These are phyloP conservation scores for Acrobasis suavella DNA, from an alignment of 2,888 invertebrate genomes.

Conservation along the genomic window DNA sequence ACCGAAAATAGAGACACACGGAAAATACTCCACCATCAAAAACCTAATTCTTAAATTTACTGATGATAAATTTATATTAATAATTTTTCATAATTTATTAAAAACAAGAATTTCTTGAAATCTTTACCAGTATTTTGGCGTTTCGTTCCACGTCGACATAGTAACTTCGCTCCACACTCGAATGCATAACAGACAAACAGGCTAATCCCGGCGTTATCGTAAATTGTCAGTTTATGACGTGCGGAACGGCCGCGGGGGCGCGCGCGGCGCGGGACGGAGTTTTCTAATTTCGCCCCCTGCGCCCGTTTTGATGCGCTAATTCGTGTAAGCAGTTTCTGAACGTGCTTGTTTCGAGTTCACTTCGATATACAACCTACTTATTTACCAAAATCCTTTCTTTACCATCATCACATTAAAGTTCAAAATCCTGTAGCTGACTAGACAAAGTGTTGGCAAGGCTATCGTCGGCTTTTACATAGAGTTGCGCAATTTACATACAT, in stretches of 20 bases:
- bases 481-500: slow-evolving; percentile 80
- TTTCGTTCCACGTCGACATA: slow-evolving; percentile 56
- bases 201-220: slow-evolving; percentile 83
- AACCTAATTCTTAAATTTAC: too few relatives aligned
- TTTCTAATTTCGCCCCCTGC: slow-evolving; percentile 80
- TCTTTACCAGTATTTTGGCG: neutral
- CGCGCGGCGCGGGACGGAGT: slow-evolving; percentile 56
- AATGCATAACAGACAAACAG: slow-evolving; percentile 80
- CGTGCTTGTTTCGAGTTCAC: slow-evolving; percentile 79
- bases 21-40: too few relatives aligned
- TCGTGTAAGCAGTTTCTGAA: slow-evolving; percentile 82
- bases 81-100: neutral
- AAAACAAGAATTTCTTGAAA: neutral
- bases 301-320: slow-evolving; percentile 81
- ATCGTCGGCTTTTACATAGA: slow-evolving; percentile 77
- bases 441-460: slow-evolving; percentile 50
- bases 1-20: too few relatives aligned
- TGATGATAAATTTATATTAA: too few relatives aligned
- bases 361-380: slow-evolving; percentile 56
- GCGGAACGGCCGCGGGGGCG: slow-evolving; percentile 72
- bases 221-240: slow-evolving; percentile 84
- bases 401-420: slow-evolving; percentile 43
- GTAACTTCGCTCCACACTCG: slow-evolving; percentile 52
- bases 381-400: slow-evolving; percentile 41
- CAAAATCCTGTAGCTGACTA: slow-evolving; percentile 34